phyloP scores from a whole-genome alignment of 2,888 invertebrate species.

The Drosophila mayaguana region DNA sequence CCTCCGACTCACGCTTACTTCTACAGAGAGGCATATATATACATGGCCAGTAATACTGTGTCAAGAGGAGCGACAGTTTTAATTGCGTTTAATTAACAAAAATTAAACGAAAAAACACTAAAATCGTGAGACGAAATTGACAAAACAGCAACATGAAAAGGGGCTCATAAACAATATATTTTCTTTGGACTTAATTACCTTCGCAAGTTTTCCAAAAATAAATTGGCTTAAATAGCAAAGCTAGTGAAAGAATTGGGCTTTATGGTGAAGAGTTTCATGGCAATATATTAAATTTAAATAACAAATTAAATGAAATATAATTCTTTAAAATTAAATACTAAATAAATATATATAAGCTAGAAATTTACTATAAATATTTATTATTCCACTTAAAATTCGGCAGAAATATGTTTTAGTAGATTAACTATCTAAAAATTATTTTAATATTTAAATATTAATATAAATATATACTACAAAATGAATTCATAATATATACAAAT shows the following conservation, averaged over 20 bases:
- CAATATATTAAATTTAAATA: too few species aligned
- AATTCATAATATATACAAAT: too few species aligned
- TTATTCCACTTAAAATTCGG: too few species aligned
- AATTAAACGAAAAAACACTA: conserved; percentile 64
- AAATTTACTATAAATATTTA: too few species aligned
- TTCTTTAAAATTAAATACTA: too few species aligned
- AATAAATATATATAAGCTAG: too few species aligned
- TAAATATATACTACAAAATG: too few species aligned
- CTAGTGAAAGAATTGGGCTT: background rate
- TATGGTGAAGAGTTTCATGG: too few species aligned
- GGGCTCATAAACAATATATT: background rate
- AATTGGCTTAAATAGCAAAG: background rate
- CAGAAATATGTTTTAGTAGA: too few species aligned
- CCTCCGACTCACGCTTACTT: conserved; percentile 5
- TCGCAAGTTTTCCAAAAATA: background rate
- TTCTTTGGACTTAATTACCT: conserved; percentile 4
- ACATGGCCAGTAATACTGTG: conserved; percentile 19
- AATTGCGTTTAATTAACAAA: conserved; percentile 77
- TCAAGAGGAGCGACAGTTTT: conserved; percentile 44
- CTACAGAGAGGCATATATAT: background rate
- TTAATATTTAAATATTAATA: too few species aligned
- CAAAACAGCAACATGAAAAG: conserved; percentile 18
- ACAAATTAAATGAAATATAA: too few species aligned
- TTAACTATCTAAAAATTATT: too few species aligned
- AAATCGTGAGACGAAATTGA: conserved; percentile 26